Conservation (phyloP, 2,888 invertebrate genomes). For the Nezara viridula region DNA sequence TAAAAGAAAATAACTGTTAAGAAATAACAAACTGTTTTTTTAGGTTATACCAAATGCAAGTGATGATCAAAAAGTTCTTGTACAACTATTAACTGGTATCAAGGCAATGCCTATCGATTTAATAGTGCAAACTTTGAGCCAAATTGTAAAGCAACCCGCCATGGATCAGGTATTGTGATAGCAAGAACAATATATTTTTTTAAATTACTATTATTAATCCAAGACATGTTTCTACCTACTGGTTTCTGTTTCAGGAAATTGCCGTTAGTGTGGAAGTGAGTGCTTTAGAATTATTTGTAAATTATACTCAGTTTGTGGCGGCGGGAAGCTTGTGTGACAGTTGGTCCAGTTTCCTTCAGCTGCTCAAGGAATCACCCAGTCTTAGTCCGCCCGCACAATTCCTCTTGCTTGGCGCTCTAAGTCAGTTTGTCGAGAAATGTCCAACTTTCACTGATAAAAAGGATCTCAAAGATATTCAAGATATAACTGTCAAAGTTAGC, state of each 20-base stretch:
- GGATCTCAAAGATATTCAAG: slow-evolving; percentile 85
- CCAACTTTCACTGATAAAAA: slow-evolving; percentile 82
- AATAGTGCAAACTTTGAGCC: slow-evolving; percentile 84
- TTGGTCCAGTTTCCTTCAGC: slow-evolving; percentile 81
- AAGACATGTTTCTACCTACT: neutral
- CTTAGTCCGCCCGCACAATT: slow-evolving; percentile 84
- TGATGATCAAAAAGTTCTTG: slow-evolving; percentile 80
- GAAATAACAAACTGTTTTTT: no score
- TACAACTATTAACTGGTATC: slow-evolving; percentile 84
- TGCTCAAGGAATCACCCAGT: slow-evolving; percentile 81
- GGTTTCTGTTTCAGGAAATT: slow-evolving; percentile 67
- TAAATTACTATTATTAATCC: neutral
- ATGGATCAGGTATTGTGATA: slow-evolving; percentile 69
- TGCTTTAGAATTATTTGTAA: slow-evolving; percentile 84
- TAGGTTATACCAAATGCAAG: slow-evolving; percentile 77
- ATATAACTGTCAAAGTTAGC: slow-evolving; percentile 77
- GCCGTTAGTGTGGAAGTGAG: slow-evolving; percentile 82
- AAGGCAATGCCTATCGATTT: slow-evolving; percentile 88
- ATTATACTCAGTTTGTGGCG: slow-evolving; percentile 72
- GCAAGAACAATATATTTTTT: neutral
- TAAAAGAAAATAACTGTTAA: no score
- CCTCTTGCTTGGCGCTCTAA: slow-evolving; percentile 81
- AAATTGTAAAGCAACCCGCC: slow-evolving; percentile 85
- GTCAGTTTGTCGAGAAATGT: slow-evolving; percentile 86
- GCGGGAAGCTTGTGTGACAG: slow-evolving; percentile 81